Conservation (phyloP, 2,888 invertebrate genomes). For the Parnassius apollo region DNA sequence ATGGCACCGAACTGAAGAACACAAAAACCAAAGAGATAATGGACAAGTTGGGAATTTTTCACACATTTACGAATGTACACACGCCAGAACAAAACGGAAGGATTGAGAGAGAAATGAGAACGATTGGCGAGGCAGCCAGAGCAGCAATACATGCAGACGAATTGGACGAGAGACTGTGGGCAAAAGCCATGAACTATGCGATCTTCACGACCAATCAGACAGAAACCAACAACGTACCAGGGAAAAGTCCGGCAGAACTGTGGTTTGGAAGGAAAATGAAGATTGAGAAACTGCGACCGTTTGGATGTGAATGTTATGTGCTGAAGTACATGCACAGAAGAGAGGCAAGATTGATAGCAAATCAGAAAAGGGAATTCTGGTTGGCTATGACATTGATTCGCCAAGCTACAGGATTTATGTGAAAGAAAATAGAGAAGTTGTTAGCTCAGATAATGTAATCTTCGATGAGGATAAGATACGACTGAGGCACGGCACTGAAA, state of each 20-base stretch:
- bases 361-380: background rate
- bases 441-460: too few species aligned
- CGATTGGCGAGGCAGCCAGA: too few species aligned
- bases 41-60: too few species aligned
- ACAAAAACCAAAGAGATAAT: too few species aligned
- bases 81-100: background rate
- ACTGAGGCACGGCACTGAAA: too few species aligned
- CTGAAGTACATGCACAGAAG: background rate
- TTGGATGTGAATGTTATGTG: background rate
- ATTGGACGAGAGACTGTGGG: background rate
- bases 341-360: background rate
- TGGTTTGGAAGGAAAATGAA: background rate
- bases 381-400: background rate
- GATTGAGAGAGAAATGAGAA: background rate
- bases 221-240: background rate
- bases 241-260: background rate
- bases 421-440: too few species aligned
- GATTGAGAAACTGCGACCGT: background rate
- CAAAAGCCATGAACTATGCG: too few species aligned
- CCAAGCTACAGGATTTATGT: too few species aligned
- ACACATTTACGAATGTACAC: too few species aligned
- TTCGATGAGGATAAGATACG: too few species aligned
- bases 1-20: too few species aligned
- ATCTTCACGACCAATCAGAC: background rate
- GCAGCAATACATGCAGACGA: background rate